Base-by-base conservation (phyloP, 1,140 invertebrate species). In the Achatina immaculata region DNA sequence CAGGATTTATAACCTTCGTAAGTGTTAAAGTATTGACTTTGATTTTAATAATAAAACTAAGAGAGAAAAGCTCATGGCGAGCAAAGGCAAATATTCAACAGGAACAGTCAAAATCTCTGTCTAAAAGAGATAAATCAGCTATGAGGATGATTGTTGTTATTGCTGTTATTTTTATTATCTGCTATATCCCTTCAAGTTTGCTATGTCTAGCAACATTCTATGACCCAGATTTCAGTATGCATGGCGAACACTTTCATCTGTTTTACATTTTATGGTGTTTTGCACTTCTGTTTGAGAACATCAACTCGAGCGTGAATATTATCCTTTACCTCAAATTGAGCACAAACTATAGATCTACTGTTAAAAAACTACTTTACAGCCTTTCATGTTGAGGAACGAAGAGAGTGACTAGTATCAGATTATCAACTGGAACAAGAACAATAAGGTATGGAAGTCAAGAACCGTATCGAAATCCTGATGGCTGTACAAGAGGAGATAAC, bases 231-330 rank as follows among this genome's bases (percentile, higher is more conserved):
- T 42, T 69, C 6, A 21, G 6, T 4, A 19, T 28, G 0, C 2
- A 0, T 2, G 38, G 68, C 3, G 42, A 28, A 43, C 42, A 69
- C 36, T 69, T 38, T 6, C 38, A 69, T 28, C 16, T 69, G 1
- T 69, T 69, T 24, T 69, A 6, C 31, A 38, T 28, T 9, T 19
- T 38, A 21, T 69, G 38, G 68, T 69, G 36, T 21, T 69, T 69
- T 42, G 68, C 2, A 19, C 42, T 69, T 43, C 16, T 43, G 19
- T 42, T 42, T 9, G 9, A 66, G 14, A 21, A 34, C 1, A 42
- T 69, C 6, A 69, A 69, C 31, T 69, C 68, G n/a, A 69, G 68
- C 21, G 38, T 69, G 24, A 69, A 43, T 28, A 69, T 69, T 62
- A 31, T 62, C 31, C n/a, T 62, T 6, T 62, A 62, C 3, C 31